phyloP scores from a whole-genome alignment of 2,113 vertebrate genomes.

The Origma solitaria region DNA sequence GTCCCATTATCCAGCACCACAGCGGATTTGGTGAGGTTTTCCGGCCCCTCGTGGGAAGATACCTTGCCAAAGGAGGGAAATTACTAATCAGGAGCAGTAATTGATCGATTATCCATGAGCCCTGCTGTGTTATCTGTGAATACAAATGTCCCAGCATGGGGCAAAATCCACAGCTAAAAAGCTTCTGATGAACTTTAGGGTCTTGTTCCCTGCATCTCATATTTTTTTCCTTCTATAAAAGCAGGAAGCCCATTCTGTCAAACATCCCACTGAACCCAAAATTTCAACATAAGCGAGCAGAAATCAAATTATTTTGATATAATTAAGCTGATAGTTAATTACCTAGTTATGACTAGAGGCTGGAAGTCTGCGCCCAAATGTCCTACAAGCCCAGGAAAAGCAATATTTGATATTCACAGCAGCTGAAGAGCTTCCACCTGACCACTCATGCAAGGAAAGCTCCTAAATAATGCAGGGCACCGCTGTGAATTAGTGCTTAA shows the following conservation, averaged over 20 bases:
- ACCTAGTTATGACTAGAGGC: background rate
- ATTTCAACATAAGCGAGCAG: accelerated
- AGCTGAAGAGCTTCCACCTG: background rate
- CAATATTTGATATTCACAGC: background rate
- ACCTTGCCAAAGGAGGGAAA: background rate
- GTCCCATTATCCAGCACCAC: background rate
- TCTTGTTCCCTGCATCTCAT: background rate
- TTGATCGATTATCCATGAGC: background rate
- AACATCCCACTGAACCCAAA: background rate
- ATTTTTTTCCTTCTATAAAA: background rate
- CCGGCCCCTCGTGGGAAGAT: accelerated
- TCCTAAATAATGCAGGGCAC: background rate
- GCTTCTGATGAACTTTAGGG: background rate
- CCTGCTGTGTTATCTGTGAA: accelerated
- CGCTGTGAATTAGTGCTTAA: background rate
- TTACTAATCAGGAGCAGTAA: background rate
- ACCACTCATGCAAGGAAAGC: background rate
- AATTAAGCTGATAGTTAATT: background rate
- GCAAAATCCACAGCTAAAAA: background rate
- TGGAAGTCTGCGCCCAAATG: background rate
- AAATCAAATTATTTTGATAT: background rate
- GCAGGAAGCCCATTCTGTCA: background rate
- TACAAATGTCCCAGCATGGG: accelerated
- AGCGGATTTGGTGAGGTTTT: accelerated
- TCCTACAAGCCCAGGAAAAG: background rate